These are phyloP conservation scores for Mesochorus sp. DNA, from an alignment of 2,888 invertebrate genomes.

Conservation along the genomic window DNA sequence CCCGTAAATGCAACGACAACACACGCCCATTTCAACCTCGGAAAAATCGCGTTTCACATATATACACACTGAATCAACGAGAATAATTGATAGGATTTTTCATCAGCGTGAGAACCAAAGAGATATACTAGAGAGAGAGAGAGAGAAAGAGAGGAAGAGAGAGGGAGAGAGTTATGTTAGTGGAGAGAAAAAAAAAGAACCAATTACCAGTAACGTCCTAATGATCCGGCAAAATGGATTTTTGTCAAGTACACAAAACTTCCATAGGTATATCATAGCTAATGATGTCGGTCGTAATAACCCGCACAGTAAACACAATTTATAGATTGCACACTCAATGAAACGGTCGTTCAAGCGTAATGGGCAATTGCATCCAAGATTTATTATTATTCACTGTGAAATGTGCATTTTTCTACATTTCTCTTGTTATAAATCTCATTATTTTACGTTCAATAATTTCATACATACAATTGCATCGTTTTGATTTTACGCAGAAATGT, in stretches of 20 bases:
- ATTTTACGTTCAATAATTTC: no score
- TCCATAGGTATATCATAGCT: background rate
- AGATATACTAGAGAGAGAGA: background rate
- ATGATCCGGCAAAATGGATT: slow-evolving; percentile 22
- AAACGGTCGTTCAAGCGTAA: background rate
- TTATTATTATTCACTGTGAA: background rate
- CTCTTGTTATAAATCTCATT: no score
- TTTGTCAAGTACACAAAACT: slow-evolving; percentile 2
- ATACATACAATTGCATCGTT: no score
- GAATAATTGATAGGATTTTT: slow-evolving; percentile 51
- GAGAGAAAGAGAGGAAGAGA: background rate
- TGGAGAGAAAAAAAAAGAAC: background rate
- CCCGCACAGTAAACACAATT: no score
- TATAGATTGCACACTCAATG: background rate
- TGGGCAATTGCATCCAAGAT: background rate
- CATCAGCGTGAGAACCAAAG: background rate
- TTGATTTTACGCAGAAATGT: no score
- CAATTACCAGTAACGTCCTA: slow-evolving; percentile 28
- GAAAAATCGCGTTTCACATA: slow-evolving; percentile 47
- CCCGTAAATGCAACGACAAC: slow-evolving; percentile 61
- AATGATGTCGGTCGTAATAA: slow-evolving; percentile 1
- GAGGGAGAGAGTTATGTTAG: background rate
- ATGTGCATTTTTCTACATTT: no score
- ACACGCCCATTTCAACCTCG: slow-evolving; percentile 64
- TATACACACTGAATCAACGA: slow-evolving; percentile 3